These are phyloP conservation scores for Cerceris rybyensis DNA, from an alignment of 2,888 invertebrate genomes.

Conservation along the genomic window DNA sequence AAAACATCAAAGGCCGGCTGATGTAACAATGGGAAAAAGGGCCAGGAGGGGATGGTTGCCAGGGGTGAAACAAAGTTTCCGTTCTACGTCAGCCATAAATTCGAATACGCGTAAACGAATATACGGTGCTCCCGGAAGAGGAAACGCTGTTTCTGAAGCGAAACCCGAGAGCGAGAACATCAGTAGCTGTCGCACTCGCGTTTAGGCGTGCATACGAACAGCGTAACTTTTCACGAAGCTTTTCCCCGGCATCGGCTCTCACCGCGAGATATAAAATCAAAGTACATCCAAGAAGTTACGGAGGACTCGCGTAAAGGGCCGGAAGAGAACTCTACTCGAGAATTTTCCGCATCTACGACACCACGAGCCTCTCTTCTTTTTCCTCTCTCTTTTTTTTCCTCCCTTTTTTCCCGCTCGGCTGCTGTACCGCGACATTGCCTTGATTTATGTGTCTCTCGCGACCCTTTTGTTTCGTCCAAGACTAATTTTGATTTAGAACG, in stretches of 20 bases:
- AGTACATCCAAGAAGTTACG: conserved; percentile 45
- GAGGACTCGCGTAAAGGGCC: not conserved
- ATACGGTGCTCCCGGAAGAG: not conserved
- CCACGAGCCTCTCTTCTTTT: not conserved
- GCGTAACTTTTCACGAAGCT: conserved; percentile 31
- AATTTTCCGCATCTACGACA: conserved; percentile 12
- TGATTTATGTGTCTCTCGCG: conserved; percentile 43
- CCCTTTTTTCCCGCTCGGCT: not conserved
- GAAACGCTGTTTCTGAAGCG: not conserved
- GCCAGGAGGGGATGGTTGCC: not conserved
- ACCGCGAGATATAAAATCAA: conserved; percentile 33
- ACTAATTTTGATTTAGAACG: conserved; percentile 31
- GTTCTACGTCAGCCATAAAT: conserved; percentile 8
- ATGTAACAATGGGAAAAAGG: not conserved
- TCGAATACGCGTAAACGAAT: not conserved
- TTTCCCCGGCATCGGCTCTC: conserved; percentile 22
- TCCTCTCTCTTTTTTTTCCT: not conserved
- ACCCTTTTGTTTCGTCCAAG: conserved; percentile 5
- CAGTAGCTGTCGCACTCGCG: not conserved
- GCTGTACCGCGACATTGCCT: conserved; percentile 3
- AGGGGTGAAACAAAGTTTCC: not conserved
- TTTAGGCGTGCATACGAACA: conserved; percentile 13
- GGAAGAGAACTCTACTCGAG: conserved; percentile 7
- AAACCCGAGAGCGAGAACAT: not conserved
- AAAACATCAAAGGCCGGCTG: not conserved